These are phyloP conservation scores for Brachycybe producta DNA, from an alignment of 2,888 invertebrate genomes.

Conservation along the genomic window DNA sequence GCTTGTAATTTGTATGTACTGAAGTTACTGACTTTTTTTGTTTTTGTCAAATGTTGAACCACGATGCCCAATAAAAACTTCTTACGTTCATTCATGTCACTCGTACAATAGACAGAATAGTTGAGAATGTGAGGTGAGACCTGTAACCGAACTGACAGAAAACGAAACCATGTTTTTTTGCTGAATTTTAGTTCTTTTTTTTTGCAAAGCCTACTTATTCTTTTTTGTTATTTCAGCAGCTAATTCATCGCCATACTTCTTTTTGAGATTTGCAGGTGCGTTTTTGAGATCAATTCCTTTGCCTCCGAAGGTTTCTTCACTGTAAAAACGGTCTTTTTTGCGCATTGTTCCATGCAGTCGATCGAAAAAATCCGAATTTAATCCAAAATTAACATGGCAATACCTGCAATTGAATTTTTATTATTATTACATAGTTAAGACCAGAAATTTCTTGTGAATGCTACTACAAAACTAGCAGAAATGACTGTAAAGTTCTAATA, in stretches of 20 bases:
- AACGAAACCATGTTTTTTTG: too few species aligned
- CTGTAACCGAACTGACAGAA: too few species aligned
- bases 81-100: too few species aligned
- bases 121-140: too few species aligned
- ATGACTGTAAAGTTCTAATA: not conserved
- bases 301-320: slow-evolving; percentile 53
- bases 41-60: too few species aligned
- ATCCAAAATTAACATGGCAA: slow-evolving; percentile 63
- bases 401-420: slow-evolving; percentile 29
- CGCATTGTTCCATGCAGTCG: slow-evolving; percentile 54
- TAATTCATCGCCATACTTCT: slow-evolving; percentile 13
- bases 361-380: slow-evolving; percentile 56
- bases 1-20: too few species aligned
- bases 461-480: not conserved
- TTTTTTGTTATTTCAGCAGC: slow-evolving; percentile 9
- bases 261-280: slow-evolving; percentile 31
- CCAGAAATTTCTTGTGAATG: not conserved
- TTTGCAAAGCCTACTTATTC: too few species aligned
- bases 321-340: slow-evolving; percentile 48
- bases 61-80: too few species aligned
- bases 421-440: not conserved
- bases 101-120: too few species aligned
- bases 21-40: too few species aligned
- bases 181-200: too few species aligned
- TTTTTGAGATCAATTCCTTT: slow-evolving; percentile 41